Percentiles rank a stretch among this genome's conserved stretches.
phyloP scores from a whole-genome alignment of 2,888 invertebrate genomes.

The Thecocarcelia acutangulata region DNA sequence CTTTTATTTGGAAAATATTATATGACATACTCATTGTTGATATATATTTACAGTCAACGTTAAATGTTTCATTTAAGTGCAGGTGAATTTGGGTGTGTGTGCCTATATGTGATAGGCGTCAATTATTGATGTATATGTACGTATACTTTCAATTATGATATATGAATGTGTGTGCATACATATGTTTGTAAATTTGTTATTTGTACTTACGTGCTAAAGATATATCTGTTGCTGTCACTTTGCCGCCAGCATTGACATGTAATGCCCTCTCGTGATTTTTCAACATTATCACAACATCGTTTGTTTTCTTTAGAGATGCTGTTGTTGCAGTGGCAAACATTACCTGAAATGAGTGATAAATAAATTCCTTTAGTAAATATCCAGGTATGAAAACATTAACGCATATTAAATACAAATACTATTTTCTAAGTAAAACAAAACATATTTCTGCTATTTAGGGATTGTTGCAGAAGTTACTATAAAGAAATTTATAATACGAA shows the following conservation, averaged over 20 bases:
- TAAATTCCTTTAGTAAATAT: background rate
- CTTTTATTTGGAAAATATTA: constrained; percentile 39
- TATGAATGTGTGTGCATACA: background rate
- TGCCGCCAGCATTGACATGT: constrained; percentile 79
- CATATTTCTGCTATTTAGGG: too few species aligned
- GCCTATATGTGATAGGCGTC: too few species aligned
- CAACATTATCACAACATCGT: constrained; percentile 79
- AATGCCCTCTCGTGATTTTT: constrained; percentile 78
- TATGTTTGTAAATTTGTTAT: constrained; percentile 16
- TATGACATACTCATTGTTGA: background rate
- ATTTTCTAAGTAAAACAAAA: too few species aligned
- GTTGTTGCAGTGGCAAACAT: constrained; percentile 79
- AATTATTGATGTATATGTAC: too few species aligned
- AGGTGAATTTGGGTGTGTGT: too few species aligned
- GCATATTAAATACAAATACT: too few species aligned
- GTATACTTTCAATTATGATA: constrained; percentile 1
- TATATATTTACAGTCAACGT: background rate
- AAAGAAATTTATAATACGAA: too few species aligned
- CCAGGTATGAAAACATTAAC: too few species aligned
- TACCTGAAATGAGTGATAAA: constrained; percentile 72
- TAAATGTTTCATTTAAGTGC: background rate
- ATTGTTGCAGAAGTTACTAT: too few species aligned
- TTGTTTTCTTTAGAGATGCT: constrained; percentile 78
- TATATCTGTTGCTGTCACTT: constrained; percentile 78
- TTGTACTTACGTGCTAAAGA: constrained; percentile 79